Conservation (phyloP, 64 coral and sea anemone species). For the Dendronephthya gigantea region DNA sequence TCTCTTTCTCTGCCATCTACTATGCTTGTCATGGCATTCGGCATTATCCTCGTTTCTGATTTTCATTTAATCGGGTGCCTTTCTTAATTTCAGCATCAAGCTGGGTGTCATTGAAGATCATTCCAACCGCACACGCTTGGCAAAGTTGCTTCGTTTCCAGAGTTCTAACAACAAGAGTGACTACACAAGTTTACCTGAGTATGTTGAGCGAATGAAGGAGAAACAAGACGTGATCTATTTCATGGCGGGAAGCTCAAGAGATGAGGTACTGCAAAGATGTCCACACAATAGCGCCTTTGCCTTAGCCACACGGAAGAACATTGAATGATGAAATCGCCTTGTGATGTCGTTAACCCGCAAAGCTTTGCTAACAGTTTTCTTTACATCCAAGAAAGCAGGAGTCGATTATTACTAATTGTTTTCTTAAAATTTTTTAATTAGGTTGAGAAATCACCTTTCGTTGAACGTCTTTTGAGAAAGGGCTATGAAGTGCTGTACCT, state of each 20-base stretch:
- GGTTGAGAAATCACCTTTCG: slow-evolving; percentile 93
- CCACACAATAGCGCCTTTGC: too few relatives aligned
- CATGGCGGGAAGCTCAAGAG: slow-evolving; percentile 84
- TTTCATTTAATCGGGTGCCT: neutral
- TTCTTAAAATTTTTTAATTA: neutral
- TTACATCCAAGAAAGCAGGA: too few relatives aligned
- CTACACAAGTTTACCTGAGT: slow-evolving; percentile 73
- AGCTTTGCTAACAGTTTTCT: too few relatives aligned
- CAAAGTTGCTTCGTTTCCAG: slow-evolving; percentile 84
- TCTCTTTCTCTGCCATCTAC: too few relatives aligned
- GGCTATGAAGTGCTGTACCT: slow-evolving; percentile 95
- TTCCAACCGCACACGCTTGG: slow-evolving; percentile 86
- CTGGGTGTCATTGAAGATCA: slow-evolving; percentile 96
- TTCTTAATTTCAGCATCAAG: slow-evolving; percentile 53
- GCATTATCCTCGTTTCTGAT: too few relatives aligned
- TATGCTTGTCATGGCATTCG: too few relatives aligned
- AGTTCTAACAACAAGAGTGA: slow-evolving; percentile 88
- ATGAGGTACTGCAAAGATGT: slow-evolving; percentile 65
- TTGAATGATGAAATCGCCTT: too few relatives aligned
- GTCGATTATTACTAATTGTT: too few relatives aligned
- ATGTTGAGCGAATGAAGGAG: slow-evolving; percentile 95
- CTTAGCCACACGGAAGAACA: too few relatives aligned
- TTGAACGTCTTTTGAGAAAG: slow-evolving; percentile 77
- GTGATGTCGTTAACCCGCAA: too few relatives aligned
- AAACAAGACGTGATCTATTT: slow-evolving; percentile 98